A percentile compares a stretch with the other conserved stretches of the same genome.
These are phyloP conservation scores for Folsomia candida DNA, from an alignment of 2,888 invertebrate genomes.

Conservation along the genomic window DNA sequence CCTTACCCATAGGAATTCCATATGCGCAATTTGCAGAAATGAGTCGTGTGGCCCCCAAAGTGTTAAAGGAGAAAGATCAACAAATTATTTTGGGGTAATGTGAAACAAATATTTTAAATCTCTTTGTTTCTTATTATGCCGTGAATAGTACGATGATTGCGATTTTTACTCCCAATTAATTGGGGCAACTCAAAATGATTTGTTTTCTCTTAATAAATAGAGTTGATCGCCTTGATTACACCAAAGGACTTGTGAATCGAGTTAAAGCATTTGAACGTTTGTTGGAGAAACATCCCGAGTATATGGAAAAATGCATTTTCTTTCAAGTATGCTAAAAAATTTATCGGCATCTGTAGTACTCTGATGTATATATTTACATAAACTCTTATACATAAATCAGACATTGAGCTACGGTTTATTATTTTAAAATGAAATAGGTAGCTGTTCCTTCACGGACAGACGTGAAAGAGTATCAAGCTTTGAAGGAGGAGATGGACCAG, in stretches of 20 bases:
- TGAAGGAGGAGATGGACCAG: conserved; percentile 56
- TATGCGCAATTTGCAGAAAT: conserved; percentile 55
- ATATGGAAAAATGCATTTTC: conserved; percentile 54
- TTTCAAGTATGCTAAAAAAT: conserved; percentile 46
- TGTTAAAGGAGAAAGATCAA: conserved; percentile 52
- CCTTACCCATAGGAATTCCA: conserved; percentile 56
- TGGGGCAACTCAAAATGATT: too few relatives aligned
- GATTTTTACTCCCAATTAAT: too few relatives aligned
- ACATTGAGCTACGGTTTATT: too few relatives aligned
- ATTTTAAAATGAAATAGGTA: conserved; percentile 52
- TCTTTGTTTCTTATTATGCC: too few relatives aligned
- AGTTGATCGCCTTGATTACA: conserved; percentile 56
- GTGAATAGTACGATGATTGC: too few relatives aligned
- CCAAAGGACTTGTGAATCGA: conserved; percentile 55
- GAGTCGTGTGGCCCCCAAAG: conserved; percentile 53
- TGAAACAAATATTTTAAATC: too few relatives aligned
- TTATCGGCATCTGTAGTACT: neutral
- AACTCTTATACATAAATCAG: too few relatives aligned
- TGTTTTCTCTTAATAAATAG: too few relatives aligned
- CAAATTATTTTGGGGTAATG: conserved; percentile 54
- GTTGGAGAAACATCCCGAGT: conserved; percentile 55
- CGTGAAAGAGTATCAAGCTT: conserved; percentile 55
- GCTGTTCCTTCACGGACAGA: conserved; percentile 56
- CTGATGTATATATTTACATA: neutral
- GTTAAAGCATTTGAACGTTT: conserved; percentile 55